phyloP scores from a whole-genome alignment of 2,113 vertebrate genomes.

The Spea bombifrons region DNA sequence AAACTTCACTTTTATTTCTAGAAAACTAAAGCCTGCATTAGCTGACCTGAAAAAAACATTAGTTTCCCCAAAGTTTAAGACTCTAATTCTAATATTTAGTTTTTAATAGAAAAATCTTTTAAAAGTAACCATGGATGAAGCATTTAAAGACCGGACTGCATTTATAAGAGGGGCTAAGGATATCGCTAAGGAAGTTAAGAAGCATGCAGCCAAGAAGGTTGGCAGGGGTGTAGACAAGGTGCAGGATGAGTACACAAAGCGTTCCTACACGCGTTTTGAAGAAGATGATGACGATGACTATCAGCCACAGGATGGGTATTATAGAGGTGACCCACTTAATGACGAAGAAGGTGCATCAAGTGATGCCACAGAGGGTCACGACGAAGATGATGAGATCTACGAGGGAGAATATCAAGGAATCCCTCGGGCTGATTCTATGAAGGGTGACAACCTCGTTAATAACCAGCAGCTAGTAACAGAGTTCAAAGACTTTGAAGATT shows the following conservation, averaged over 20 bases:
- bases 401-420: slow-evolving; percentile 97
- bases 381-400: slow-evolving; percentile 95
- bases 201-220: slow-evolving; percentile 88
- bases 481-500: slow-evolving; percentile 69
- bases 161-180: slow-evolving; percentile 95
- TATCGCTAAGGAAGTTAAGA: slow-evolving; percentile 95
- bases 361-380: slow-evolving; percentile 93
- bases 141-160: slow-evolving; percentile 86
- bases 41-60: neutral
- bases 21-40: neutral
- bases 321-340: slow-evolving; percentile 69
- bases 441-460: slow-evolving; percentile 49
- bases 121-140: slow-evolving; percentile 80
- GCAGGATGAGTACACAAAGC: slow-evolving; percentile 88
- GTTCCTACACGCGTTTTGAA: slow-evolving; percentile 90
- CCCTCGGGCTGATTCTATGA: slow-evolving; percentile 82
- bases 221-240: slow-evolving; percentile 82
- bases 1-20: neutral
- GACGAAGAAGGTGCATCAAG: slow-evolving; percentile 88
- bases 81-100: neutral
- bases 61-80: neutral
- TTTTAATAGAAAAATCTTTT: neutral
- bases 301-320: slow-evolving; percentile 69
- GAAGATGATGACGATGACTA: slow-evolving; percentile 88
- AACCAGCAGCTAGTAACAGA: slow-evolving; percentile 51